These are phyloP conservation scores for Coendou prehensilis DNA, from an alignment of 2,797 vertebrate genomes.

Conservation along the genomic window DNA sequence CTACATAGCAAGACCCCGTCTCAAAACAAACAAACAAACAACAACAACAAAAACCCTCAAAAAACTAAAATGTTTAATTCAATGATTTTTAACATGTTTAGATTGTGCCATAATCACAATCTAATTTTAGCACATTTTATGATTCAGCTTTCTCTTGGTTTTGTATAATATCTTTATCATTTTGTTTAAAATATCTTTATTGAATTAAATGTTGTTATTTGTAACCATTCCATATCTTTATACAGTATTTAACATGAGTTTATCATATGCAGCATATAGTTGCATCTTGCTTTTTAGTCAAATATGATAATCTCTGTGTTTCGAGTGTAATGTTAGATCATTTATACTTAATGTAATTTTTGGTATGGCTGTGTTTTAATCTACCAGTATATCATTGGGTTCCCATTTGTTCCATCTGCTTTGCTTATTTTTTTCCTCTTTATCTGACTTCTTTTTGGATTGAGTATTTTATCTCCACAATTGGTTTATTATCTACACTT, in stretches of 20 bases:
- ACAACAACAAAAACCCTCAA: not conserved
- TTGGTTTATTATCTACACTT: not conserved
- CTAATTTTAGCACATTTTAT: constrained; percentile 10
- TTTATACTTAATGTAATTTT: not conserved
- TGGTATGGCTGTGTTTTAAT: constrained; percentile 3
- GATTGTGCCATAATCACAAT: not conserved
- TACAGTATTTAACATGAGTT: not conserved
- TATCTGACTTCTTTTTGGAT: not conserved
- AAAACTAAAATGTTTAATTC: not conserved
- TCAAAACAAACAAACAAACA: not conserved
- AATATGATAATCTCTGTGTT: not conserved
- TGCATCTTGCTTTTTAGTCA: not conserved
- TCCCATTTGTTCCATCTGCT: not conserved
- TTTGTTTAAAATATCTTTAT: not conserved
- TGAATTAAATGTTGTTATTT: not conserved
- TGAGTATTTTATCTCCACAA: constrained; percentile 12
- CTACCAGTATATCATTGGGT: not conserved
- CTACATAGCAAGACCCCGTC: not conserved
- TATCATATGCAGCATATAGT: not conserved
- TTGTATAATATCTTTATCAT: not conserved
- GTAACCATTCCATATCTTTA: not conserved
- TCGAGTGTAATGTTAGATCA: not conserved
- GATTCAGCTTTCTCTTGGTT: constrained; percentile 5
- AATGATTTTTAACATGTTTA: not conserved
- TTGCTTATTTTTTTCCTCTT: not conserved